These are phyloP conservation scores for Mesocricetus auratus DNA, from an alignment of 2,113 vertebrate genomes.

Conservation along the genomic window DNA sequence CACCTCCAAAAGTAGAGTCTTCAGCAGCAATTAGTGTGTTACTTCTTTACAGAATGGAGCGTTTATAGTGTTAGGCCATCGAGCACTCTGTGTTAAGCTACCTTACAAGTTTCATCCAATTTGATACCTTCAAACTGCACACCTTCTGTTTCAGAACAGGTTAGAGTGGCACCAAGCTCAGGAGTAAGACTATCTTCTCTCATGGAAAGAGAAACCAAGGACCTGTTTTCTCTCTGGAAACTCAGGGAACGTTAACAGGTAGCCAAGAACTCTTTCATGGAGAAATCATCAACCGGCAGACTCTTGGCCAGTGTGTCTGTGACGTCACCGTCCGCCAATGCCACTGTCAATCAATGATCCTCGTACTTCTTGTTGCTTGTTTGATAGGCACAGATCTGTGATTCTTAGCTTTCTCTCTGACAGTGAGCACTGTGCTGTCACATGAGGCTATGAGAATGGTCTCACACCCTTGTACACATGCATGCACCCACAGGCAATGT, in stretches of 20 bases:
- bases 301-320: slow-evolving; percentile 11
- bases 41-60: background rate
- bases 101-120: background rate
- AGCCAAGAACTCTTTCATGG: slow-evolving; percentile 55
- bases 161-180: background rate
- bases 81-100: background rate
- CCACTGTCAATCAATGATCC: background rate
- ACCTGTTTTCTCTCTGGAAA: slow-evolving; percentile 40
- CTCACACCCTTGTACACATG: background rate
- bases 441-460: background rate
- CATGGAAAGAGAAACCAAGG: background rate
- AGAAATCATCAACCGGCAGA: slow-evolving; percentile 44
- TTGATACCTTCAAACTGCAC: background rate
- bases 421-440: background rate
- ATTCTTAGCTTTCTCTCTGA: background rate
- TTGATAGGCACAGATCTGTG: background rate
- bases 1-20: slow-evolving; percentile 16
- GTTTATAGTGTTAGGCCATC: background rate
- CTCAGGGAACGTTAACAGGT: background rate
- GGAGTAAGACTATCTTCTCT: background rate
- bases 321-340: background rate
- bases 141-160: background rate
- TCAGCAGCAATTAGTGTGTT: background rate
- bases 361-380: slow-evolving; percentile 1
- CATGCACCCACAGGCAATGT: background rate